Evolutionary conservation across 2,888 invertebrate species (phyloP).

Genomic region (Chrysolina haemoptera): DNA sequence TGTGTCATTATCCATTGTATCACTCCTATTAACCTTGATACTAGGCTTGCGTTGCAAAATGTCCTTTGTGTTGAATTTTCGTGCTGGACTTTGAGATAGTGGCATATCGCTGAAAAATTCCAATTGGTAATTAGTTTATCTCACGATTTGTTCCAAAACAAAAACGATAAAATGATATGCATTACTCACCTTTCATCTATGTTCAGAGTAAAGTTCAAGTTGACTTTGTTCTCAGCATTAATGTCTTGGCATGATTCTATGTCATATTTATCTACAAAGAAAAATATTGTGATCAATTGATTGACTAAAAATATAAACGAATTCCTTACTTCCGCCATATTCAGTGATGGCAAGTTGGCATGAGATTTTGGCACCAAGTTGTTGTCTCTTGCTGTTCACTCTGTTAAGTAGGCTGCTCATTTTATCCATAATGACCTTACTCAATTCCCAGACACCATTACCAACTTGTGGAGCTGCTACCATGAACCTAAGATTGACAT

Average conservation of each 20-base stretch:
- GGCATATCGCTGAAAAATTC: constrained; percentile 63
- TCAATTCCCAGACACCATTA: constrained; percentile 74
- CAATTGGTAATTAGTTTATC: constrained; percentile 6
- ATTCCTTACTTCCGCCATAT: constrained; percentile 72
- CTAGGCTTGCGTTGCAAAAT: constrained; percentile 66
- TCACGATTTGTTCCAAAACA: constrained; percentile 14
- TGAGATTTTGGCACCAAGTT: constrained; percentile 72
- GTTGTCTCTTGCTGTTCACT: constrained; percentile 69
- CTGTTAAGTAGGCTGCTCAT: constrained; percentile 71
- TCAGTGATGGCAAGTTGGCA: constrained; percentile 80
- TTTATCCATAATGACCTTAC: constrained; percentile 76
- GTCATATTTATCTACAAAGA: constrained; percentile 66
- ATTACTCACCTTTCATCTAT: constrained; percentile 72
- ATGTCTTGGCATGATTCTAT: constrained; percentile 66
- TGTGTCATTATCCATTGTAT: constrained; percentile 72
- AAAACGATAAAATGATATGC: background rate
- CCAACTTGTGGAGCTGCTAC: constrained; percentile 81
- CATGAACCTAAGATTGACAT: constrained; percentile 75
- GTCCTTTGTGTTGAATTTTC: constrained; percentile 64
- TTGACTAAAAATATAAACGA: background rate
- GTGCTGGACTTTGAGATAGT: constrained; percentile 60
- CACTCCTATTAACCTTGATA: constrained; percentile 64
- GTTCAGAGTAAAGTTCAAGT: constrained; percentile 76
- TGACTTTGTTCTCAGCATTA: constrained; percentile 72
- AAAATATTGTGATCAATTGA: constrained; percentile 7